Evolutionary conservation across 2,888 invertebrate genomes (phyloP), one percentile per base, ranked within the genome.

Genomic region (Eupithecia abbreviata): DNA sequence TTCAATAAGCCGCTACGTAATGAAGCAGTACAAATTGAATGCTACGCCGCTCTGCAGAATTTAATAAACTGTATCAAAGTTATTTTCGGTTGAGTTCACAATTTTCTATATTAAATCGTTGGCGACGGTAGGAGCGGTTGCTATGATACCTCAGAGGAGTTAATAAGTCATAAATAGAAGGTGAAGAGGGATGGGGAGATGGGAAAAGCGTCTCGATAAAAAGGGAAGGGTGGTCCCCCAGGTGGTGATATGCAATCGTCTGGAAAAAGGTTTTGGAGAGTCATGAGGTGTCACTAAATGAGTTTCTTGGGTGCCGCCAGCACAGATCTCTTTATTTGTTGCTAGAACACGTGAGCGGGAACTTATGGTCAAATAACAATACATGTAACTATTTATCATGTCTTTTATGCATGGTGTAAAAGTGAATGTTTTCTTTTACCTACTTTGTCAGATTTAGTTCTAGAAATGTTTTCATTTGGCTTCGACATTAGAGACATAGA

Each of bases 101-200:
- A 93, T 93, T 91, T 92, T 90, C 92, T 93, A 93, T 94, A 95
- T 95, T 94, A 93, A 94, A 93, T 92, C 91, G 88, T 82, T 85
- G 85, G 88, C 87, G 88, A 85, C 86, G 85, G 42, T 85, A 89
- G 90, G 91, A 88, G 89, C 87, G 90, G 95, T 95, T 95, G 95
- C 95, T 89, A 94, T 93, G 95, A 94, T 94, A 95, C 95, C 93
- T 93, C 85, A 90, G 91, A 93, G 93, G 89, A 93, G 94, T 93
- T 95, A 95, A 95, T 95, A 95, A 94, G 95, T 95, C 94, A 94
- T 93, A 93, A 94, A 94, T 92, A 91, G 91, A 84, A 84, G 90
- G 77, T 84, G 79, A 85, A 93, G 82, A 81, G 92, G 84, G 91
- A 92, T 72, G 82, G 86, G 79, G 82, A 74, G 82, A 89, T 83